Percentiles rank a stretch among this genome's conserved stretches.
Evolutionary conservation across 1,140 invertebrate genomes (phyloP).

Genomic region (Cherax quadricarinatus): DNA sequence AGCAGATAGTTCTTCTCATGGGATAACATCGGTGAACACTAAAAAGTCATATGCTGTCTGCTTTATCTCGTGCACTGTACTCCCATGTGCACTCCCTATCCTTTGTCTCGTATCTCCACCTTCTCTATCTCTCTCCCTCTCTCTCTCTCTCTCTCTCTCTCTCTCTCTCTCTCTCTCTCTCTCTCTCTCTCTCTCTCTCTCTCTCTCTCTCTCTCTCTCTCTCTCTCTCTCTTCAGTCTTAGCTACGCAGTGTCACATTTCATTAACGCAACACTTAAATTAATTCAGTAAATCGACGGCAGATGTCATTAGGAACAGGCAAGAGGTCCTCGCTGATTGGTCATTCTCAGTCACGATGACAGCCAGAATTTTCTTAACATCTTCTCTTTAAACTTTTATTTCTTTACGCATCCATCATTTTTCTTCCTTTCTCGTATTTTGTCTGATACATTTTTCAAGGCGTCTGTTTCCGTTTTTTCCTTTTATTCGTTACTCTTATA

Average conservation of each 20-base stretch:
- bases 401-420: neutral
- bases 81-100: neutral
- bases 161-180: slow-evolving; percentile 15
- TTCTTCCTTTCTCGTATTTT: neutral
- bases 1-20: too few relatives aligned
- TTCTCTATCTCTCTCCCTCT: neutral
- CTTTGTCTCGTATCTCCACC: neutral
- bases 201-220: slow-evolving; percentile 9
- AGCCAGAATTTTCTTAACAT: neutral
- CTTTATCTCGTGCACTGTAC: too few relatives aligned
- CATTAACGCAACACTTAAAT: slow-evolving; percentile 54
- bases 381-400: neutral
- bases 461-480: neutral
- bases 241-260: slow-evolving; percentile 33
- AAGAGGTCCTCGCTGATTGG: slow-evolving; percentile 16
- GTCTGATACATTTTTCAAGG: neutral
- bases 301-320: slow-evolving; percentile 37
- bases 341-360: neutral
- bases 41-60: too few relatives aligned
- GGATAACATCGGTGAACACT: too few relatives aligned
- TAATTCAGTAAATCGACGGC: slow-evolving; percentile 44
- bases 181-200: slow-evolving; percentile 33
- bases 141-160: neutral
- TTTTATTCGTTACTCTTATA: neutral
- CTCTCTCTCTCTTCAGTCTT: neutral